Evolutionary conservation across 2,113 vertebrate species (phyloP).

Genomic region (Percopsis transmontana): DNA sequence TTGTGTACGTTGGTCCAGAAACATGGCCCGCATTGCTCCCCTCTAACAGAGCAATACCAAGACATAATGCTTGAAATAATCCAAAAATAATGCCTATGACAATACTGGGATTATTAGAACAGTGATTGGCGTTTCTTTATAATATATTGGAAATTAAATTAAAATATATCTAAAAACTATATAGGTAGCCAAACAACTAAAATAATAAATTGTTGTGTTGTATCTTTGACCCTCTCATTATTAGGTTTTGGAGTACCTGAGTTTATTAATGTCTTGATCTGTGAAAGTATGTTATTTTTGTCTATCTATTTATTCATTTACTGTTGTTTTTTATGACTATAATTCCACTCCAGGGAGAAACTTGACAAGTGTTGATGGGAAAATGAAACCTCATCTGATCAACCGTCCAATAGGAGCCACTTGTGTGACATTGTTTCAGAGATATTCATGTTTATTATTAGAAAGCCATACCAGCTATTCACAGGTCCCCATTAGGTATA

Average conservation of each 20-base stretch:
- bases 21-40: slow-evolving; percentile 57
- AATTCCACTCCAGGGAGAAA: slow-evolving; percentile 10
- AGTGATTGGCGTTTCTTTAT: slow-evolving; percentile 15
- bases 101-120: slow-evolving; percentile 27
- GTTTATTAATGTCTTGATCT: no score
- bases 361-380: slow-evolving; percentile 47
- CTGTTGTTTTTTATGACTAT: background rate
- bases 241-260: no score
- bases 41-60: slow-evolving; percentile 62
- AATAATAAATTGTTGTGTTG: no score
- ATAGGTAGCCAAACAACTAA: no score
- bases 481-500: slow-evolving; percentile 58
- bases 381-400: slow-evolving; percentile 53
- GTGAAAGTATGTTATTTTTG: background rate
- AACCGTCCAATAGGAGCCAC: slow-evolving; percentile 57
- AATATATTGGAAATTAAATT: no score
- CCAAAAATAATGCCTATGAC: slow-evolving; percentile 37
- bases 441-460: slow-evolving; percentile 70
- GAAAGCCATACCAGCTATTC: slow-evolving; percentile 59
- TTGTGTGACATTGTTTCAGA: slow-evolving; percentile 67
- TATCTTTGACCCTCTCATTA: no score
- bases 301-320: slow-evolving; percentile 4
- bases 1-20: slow-evolving; percentile 30
- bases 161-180: no score
- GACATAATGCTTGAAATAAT: slow-evolving; percentile 62